Evolutionary conservation across 2,113 vertebrate genomes (phyloP).

Genomic region (Mobula birostris): DNA sequence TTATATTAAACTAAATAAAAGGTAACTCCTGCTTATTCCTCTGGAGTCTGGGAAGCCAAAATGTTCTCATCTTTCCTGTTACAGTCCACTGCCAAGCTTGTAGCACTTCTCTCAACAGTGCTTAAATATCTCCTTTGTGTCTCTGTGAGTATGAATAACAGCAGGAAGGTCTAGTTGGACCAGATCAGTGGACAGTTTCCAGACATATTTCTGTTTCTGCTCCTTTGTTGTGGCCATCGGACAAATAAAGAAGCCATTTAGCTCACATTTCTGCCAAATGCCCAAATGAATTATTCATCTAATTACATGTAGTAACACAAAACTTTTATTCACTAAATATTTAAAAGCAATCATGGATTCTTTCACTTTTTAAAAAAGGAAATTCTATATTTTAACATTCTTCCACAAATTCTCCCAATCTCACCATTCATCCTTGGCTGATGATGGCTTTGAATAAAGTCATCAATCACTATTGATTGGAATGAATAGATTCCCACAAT

Average conservation of each 20-base stretch:
- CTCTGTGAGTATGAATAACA: not conserved
- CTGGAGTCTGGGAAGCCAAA: not conserved
- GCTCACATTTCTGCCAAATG: not conserved
- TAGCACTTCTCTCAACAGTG: not conserved
- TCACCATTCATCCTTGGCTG: not conserved
- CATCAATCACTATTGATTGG: not conserved
- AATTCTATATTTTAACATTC: not conserved
- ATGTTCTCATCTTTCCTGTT: not conserved
- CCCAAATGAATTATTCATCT: not conserved
- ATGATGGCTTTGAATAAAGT: not conserved
- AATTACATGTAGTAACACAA: not conserved
- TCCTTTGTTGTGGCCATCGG: not conserved
- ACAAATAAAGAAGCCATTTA: not conserved
- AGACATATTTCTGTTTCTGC: not conserved
- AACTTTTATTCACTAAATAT: not conserved
- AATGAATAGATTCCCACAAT: not conserved
- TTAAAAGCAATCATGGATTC: not conserved
- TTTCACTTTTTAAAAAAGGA: not conserved
- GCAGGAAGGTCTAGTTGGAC: not conserved
- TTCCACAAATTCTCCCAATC: not conserved
- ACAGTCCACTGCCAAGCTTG: not conserved
- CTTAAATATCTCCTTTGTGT: not conserved
- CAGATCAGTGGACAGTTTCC: not conserved
- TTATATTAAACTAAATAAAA: not conserved
- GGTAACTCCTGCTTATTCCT: not conserved